Base-by-base conservation (phyloP, 2,113 vertebrate species). In the Glaucomys volans region DNA sequence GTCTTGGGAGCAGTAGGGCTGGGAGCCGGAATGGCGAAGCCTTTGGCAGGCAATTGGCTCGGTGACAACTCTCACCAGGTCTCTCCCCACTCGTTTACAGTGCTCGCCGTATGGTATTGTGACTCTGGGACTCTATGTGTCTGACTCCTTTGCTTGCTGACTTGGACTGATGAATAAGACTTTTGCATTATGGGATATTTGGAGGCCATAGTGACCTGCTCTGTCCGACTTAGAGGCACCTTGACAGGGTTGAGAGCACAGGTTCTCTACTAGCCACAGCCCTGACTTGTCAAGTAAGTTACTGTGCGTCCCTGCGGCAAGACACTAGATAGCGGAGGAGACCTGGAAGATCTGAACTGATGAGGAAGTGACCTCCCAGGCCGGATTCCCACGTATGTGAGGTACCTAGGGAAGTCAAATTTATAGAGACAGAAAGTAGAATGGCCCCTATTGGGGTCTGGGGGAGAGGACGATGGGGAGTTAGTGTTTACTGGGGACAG, bases 11-110 rank as follows among this genome's bases (percentile, higher is more conserved):
- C 26, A 52, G 24, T 0, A 22, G 22, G 54, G 0, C 2, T 37
- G 26, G 17, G 80, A 37, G 2, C 32, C 4, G 26, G 4, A 72
- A 30, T 18, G 7, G 62, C 0, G 14, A 47, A 12, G 42, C 4
- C 35, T 52, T 0, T 0, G 1, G 42, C 22, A 12, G n/a, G n/a
- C n/a, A n/a, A n/a, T n/a, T n/a, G 8, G 0, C 1, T n/a, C 35
- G 22, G 35, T 4, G 4, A 1, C 2, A 4, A 1, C 40, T 69
- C 40, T 77, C 24, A 0, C 72, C 12, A 20, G 1, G 6, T 11
- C 35, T 14, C 52, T n/a, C 54, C 24, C 0, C 3, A 6, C 13
- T 59, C 40, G 52, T 8, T 24, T 12, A 10, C 4, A 8, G 47
- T 2, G 5, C 62, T 50, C 9, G 37, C n/a, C 13, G 10, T 24